A percentile compares a stretch with the other conserved stretches of the same genome.
These are phyloP conservation scores for Notospermus geniculatus DNA, from an alignment of 1,140 invertebrate genomes.

Conservation along the genomic window DNA sequence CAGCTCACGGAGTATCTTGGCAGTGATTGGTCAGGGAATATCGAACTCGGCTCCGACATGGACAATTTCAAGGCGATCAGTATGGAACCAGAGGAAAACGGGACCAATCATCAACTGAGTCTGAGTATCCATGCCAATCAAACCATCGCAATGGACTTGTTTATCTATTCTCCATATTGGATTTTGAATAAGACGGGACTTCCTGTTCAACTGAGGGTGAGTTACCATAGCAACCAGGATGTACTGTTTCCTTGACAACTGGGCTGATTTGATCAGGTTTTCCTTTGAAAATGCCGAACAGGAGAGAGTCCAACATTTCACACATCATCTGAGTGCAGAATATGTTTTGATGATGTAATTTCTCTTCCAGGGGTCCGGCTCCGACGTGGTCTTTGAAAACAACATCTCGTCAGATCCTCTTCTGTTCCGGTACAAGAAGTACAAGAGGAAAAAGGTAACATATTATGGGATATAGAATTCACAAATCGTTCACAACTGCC, in stretches of 20 bases:
- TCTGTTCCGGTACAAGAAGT: conserved; percentile 70
- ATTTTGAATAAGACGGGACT: conserved; percentile 52
- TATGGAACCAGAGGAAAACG: conserved; percentile 66
- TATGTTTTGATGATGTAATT: conserved; percentile 14
- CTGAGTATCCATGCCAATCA: conserved; percentile 62
- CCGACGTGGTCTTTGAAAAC: conserved; percentile 68
- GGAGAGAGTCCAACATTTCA: too few relatives aligned
- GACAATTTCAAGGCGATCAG: conserved; percentile 64
- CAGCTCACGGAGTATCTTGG: conserved; percentile 67
- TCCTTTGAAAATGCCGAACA: not conserved
- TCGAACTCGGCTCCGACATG: conserved; percentile 68
- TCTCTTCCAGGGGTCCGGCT: conserved; percentile 63
- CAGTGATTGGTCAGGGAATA: conserved; percentile 68
- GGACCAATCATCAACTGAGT: conserved; percentile 64
- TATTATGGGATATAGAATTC: not conserved
- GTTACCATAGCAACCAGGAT: conserved; percentile 12
- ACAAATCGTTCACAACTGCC: not conserved
- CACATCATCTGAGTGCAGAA: not conserved
- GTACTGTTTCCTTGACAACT: not conserved
- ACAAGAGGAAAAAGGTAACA: conserved; percentile 60
- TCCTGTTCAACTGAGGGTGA: conserved; percentile 69
- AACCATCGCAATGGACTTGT: conserved; percentile 60
- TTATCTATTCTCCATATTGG: conserved; percentile 56
- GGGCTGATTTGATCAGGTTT: not conserved
- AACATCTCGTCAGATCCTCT: conserved; percentile 64